Evolutionary conservation across 2,797 vertebrate genomes (phyloP).

Genomic region (Clarias laeviceps): DNA sequence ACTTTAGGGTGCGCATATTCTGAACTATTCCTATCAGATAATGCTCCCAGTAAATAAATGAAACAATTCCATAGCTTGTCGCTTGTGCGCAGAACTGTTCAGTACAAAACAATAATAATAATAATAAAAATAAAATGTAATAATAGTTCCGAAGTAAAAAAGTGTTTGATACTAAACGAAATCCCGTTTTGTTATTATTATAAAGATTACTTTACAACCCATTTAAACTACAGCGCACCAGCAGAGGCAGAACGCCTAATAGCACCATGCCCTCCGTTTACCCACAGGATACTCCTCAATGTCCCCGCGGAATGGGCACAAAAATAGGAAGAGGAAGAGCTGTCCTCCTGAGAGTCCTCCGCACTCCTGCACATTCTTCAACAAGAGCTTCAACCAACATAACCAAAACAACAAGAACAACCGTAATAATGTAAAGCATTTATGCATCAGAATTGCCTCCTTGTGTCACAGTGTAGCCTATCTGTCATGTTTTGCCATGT

Average conservation of each 20-base stretch:
- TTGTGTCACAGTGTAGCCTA: background rate
- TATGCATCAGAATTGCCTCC: background rate
- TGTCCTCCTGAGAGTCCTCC: background rate
- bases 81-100: too few relatives aligned
- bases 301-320: background rate
- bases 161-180: background rate
- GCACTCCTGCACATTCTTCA: background rate
- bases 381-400: too few relatives aligned
- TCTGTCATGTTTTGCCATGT: background rate
- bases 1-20: too few relatives aligned
- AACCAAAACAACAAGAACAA: background rate
- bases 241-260: background rate
- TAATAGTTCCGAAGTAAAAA: too few relatives aligned
- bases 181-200: background rate
- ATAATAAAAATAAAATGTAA: too few relatives aligned
- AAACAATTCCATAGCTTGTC: too few relatives aligned
- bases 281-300: background rate
- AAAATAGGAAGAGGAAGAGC: background rate
- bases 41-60: too few relatives aligned
- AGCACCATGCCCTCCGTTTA: background rate
- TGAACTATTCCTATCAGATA: too few relatives aligned
- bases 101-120: too few relatives aligned
- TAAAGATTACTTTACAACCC: background rate
- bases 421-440: background rate
- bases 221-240: background rate